Evolutionary conservation across 2,797 vertebrate genomes (phyloP), one percentile per base, ranked within the genome.

Genomic region (Ptychadena robeensis): DNA sequence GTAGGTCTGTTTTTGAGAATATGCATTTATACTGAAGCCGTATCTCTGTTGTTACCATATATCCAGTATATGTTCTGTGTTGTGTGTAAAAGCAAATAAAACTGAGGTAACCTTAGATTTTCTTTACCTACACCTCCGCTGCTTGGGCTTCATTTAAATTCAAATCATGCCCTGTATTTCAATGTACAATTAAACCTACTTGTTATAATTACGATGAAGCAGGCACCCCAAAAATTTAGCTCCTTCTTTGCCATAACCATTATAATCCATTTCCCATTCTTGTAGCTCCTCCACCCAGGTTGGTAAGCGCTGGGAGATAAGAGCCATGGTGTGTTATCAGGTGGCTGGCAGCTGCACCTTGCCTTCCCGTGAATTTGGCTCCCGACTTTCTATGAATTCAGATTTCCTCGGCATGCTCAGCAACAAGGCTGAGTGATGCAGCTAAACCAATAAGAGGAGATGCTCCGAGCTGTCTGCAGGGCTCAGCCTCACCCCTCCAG

Each of bases 281-380:
- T 32, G 15, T 44, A 14, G 31, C 64, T 38, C 18, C 31, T 63
- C 63, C 64, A 44, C 65, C 40, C 53, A 79, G 64, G 76, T 79
- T 69, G 35, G 76, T 44, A 28, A 68, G 76, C 34, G 65, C 65
- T 27, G 44, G 14, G 9, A 79, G 76, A 79, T 79, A 79, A 79
- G 65, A 35, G 28, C 22, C 64, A 10, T 10, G 9, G 30, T 18
- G 75, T 66, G 61, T 79, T 79, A 79, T 79, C 76, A 79, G 65
- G 76, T 68, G 76, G 76, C 38, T 57, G 31, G 65, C 76, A 79
- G 76, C 40, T 79, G 76, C 65, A 79, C 76, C 76, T 69, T 79
- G 40, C 67, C 65, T 79, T 79, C 69, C 64, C 44, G 30, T 28
- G 65, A 79, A 79, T 79, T 79, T 79, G 76, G 76, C 76, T 68